Evolutionary conservation across 2,113 vertebrate species (phyloP).

Genomic region (Bujurquina vittata): DNA sequence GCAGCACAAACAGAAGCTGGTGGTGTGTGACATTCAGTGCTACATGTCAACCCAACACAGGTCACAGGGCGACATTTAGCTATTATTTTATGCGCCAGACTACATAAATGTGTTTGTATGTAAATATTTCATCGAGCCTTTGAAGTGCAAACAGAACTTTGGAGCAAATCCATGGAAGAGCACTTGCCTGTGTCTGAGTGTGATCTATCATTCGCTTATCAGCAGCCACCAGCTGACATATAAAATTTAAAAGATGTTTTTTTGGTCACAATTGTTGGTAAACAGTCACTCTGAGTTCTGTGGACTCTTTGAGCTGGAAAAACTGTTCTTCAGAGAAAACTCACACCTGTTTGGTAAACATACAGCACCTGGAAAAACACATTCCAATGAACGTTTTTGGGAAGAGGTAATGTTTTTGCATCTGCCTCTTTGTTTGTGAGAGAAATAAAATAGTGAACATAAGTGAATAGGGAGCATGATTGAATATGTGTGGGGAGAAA

Average conservation of each 20-base stretch:
- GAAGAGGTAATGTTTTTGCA: not conserved
- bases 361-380: not conserved
- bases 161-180: conserved; percentile 72
- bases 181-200: conserved; percentile 86
- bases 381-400: not conserved
- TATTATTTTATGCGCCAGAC: not conserved
- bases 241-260: conserved; percentile 76
- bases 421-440: not conserved
- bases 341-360: not conserved
- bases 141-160: conserved; percentile 82
- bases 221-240: conserved; percentile 80
- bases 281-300: not conserved
- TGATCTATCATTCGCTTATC: conserved; percentile 88
- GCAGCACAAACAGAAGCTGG: not conserved
- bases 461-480: not conserved
- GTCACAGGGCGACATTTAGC: not conserved
- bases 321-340: not conserved
- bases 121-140: conserved; percentile 81
- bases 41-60: not conserved
- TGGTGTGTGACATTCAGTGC: not conserved
- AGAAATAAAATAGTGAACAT: not conserved
- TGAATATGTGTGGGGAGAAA: not conserved
- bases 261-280: conserved; percentile 62
- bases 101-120: conserved; percentile 75
- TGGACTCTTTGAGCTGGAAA: conserved; percentile 9